Base-by-base conservation (phyloP, 2,888 invertebrate species). In the Drosophila borealis region DNA sequence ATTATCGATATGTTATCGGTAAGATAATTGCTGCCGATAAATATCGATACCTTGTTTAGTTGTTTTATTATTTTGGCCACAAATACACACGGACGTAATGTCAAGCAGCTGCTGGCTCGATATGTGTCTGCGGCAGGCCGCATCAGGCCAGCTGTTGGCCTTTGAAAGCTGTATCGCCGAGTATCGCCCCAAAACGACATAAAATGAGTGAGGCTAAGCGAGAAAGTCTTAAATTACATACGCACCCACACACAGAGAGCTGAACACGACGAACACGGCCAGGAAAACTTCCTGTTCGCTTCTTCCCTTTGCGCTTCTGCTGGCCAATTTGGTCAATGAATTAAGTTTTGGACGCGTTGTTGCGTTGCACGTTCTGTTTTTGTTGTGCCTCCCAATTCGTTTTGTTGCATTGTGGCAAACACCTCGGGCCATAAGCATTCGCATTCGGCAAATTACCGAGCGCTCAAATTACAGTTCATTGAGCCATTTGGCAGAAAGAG, bases 161-260 rank as follows among this genome's bases (percentile, higher is more conserved):
- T 55, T 48, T 70, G 56, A 63, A 67, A 70, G 67, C 60, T 56
- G 59, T 17, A 17, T 17, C 17, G 17, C 17, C 67, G 39, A 54
- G 54, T 55, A 59, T 57, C 57, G 70, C 48, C 59, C 71, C 62
- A 78, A 70, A 68, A 46, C 80, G 64, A 67, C 69, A 63, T 62
- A 61, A 75, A 59, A 50, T 42, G 63, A 44, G 60, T 54, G 57
- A 60, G 70, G 62, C 55, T 51, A 80, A 70, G 74, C 72, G 87
- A 88, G 88, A 83, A 87, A 81, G 88, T 87, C 83, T 85, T 85
- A 81, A 84, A 81, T 83, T 88, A 88, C 83, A 84, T 60, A 81
- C 74, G 73, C 83, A 84, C 85, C 85, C 81, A 83, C 87, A 80
- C 77, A 66, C 46, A 37, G 10, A 39, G 14, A 39, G 14, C 39